Evolutionary conservation across 2,797 vertebrate genomes (phyloP).

Genomic region (Phrynocephalus guinanensis): DNA sequence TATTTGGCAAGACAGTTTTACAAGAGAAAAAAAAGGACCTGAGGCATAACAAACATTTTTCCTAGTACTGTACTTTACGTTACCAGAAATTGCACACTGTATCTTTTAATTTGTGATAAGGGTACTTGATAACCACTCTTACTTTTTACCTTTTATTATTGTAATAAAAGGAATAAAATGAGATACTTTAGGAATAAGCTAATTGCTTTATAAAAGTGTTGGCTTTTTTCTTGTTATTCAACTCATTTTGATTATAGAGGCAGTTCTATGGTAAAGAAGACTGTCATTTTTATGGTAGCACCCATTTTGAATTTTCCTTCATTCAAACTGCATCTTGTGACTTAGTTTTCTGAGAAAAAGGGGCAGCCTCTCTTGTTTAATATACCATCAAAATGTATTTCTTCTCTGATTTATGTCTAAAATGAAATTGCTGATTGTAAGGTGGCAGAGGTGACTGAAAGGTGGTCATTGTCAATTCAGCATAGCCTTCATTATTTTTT

Average conservation of each 20-base stretch:
- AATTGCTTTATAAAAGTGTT: no score
- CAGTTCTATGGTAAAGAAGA: not conserved
- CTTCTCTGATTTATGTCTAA: not conserved
- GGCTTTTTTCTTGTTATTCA: no score
- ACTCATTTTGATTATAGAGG: no score
- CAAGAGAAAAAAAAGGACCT: no score
- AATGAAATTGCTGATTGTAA: not conserved
- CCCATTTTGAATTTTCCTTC: not conserved
- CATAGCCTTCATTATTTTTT: not conserved
- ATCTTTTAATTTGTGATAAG: not conserved
- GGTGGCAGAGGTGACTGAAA: not conserved
- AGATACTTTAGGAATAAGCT: not conserved
- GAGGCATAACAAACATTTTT: no score
- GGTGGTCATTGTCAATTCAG: not conserved
- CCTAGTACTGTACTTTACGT: no score
- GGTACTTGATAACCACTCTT: not conserved
- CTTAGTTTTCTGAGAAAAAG: not conserved
- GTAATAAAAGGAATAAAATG: not conserved
- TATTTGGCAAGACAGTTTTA: no score
- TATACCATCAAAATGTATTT: not conserved
- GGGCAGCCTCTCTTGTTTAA: not conserved
- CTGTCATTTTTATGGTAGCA: not conserved
- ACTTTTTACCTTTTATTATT: no score
- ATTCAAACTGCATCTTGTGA: not conserved
- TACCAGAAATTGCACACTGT: not conserved